Evolutionary conservation across 1,140 invertebrate genomes (phyloP).

Genomic region (Theocolax elegans): DNA sequence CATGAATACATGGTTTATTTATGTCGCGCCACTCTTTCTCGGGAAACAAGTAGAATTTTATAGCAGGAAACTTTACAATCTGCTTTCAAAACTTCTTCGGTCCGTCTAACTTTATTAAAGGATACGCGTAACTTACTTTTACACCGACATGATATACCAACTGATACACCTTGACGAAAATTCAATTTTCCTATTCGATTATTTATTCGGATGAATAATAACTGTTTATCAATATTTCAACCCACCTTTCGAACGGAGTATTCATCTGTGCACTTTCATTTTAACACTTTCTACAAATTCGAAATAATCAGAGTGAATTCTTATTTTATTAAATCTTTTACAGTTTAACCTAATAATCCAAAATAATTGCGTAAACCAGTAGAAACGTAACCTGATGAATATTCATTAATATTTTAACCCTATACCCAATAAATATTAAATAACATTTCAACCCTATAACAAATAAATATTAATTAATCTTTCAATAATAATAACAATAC

Average conservation of each 20-base stretch:
- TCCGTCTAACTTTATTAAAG: background rate
- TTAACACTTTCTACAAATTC: too few species aligned
- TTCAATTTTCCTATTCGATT: background rate
- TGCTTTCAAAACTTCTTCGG: background rate
- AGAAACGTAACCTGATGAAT: too few species aligned
- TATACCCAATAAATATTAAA: too few species aligned
- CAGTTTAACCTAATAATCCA: too few species aligned
- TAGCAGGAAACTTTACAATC: constrained; percentile 48
- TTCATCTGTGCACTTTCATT: too few species aligned
- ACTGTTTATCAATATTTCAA: background rate
- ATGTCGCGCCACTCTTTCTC: constrained; percentile 35
- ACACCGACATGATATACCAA: background rate
- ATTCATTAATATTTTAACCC: too few species aligned
- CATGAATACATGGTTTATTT: constrained; percentile 54
- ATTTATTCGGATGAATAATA: background rate
- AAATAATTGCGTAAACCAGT: too few species aligned
- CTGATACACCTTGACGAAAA: background rate
- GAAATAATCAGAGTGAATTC: too few species aligned
- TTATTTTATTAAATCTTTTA: too few species aligned
- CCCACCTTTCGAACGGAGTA: background rate
- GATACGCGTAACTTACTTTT: background rate
- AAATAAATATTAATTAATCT: too few species aligned
- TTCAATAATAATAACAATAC: too few species aligned
- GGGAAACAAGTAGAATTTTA: constrained; percentile 54
- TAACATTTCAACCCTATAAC: too few species aligned